Conservation (phyloP, 1,140 invertebrate species). For the Trachelipus rathkii region DNA sequence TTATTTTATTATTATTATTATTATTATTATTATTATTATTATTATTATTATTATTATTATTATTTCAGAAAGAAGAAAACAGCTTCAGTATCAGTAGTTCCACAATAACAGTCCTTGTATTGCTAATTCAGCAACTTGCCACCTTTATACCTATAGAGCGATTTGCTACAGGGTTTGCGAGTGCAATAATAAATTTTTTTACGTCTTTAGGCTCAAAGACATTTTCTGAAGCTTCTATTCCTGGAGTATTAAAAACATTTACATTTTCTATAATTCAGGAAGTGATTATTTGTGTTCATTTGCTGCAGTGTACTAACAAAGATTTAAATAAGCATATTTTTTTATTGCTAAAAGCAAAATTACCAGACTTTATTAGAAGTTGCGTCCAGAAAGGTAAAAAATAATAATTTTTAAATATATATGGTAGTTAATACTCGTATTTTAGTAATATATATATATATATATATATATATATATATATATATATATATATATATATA, state of each 20-base stretch:
- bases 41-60: too few species aligned
- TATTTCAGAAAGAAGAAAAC: neutral
- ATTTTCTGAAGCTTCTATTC: constrained; percentile 17
- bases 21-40: too few species aligned
- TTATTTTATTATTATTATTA: too few species aligned
- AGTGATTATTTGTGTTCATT: constrained; percentile 77
- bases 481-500: constrained; percentile 3
- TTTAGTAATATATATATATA: neutral
- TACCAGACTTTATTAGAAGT: constrained; percentile 77
- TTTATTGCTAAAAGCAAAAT: constrained; percentile 71
- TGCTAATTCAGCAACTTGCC: constrained; percentile 14
- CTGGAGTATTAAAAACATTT: constrained; percentile 67
- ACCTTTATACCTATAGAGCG: neutral
- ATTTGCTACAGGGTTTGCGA: neutral
- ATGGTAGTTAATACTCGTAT: too few species aligned
- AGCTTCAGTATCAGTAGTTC: constrained; percentile 19
- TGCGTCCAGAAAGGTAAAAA: constrained; percentile 68
- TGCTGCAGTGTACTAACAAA: constrained; percentile 70
- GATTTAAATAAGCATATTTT: constrained; percentile 68
- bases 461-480: neutral
- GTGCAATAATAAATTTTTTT: neutral
- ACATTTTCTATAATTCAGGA: constrained; percentile 80
- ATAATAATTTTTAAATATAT: too few species aligned
- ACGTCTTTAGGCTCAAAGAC: too few species aligned
- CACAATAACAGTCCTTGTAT: constrained; percentile 9